These are phyloP conservation scores for Sycophila texana DNA, from an alignment of 2,888 invertebrate species.

Conservation along the genomic window DNA sequence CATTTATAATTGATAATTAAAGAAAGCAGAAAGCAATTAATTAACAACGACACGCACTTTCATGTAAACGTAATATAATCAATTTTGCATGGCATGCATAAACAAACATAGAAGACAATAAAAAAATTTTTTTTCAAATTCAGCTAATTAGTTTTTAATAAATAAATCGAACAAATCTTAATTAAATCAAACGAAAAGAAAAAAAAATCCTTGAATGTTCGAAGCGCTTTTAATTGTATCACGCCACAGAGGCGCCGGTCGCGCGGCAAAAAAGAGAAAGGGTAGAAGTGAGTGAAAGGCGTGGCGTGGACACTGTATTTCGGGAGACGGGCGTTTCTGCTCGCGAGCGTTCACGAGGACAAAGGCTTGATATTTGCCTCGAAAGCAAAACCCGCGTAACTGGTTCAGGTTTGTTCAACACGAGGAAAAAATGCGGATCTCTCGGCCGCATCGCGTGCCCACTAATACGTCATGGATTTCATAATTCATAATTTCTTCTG, in stretches of 20 bases:
- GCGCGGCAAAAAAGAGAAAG: background rate
- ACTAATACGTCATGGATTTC: too few relatives aligned
- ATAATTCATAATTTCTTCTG: too few relatives aligned
- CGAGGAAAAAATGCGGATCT: background rate
- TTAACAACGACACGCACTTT: too few relatives aligned
- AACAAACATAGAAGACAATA: too few relatives aligned
- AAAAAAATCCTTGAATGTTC: background rate
- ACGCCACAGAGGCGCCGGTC: background rate
- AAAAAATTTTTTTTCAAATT: too few relatives aligned
- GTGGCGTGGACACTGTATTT: background rate
- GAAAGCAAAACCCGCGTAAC: conserved; percentile 13
- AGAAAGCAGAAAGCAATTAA: too few relatives aligned
- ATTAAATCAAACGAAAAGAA: background rate
- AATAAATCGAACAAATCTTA: too few relatives aligned
- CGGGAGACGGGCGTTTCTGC: background rate
- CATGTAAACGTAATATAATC: too few relatives aligned
- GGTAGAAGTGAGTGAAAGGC: background rate
- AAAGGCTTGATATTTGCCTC: conserved; percentile 14
- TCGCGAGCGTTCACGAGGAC: background rate
- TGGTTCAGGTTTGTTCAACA: background rate
- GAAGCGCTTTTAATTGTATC: background rate
- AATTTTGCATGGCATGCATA: too few relatives aligned
- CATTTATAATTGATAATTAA: too few relatives aligned
- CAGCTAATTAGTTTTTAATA: too few relatives aligned
- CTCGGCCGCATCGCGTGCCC: background rate